phyloP scores from a whole-genome alignment of 2,113 vertebrate species.

The Porphyrio hochstetteri region DNA sequence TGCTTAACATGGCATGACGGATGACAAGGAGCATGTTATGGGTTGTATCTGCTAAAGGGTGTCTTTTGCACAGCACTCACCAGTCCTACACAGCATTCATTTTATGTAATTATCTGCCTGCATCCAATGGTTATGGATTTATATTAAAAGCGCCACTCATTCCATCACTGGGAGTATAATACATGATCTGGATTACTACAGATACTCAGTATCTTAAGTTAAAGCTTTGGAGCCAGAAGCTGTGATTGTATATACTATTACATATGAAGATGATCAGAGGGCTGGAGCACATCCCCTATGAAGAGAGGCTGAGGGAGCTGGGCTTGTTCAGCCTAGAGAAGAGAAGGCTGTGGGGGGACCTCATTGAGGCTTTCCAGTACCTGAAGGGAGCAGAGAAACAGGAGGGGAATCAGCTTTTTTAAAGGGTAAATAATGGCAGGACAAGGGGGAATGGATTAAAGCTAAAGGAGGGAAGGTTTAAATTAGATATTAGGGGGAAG shows the following conservation, averaged over 20 bases:
- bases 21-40: neutral
- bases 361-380: no score
- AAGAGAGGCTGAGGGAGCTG: no score
- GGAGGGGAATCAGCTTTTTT: no score
- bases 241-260: neutral
- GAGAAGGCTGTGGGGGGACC: no score
- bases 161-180: neutral
- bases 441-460: no score
- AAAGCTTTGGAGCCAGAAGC: neutral
- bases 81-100: neutral
- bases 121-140: neutral
- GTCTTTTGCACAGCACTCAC: neutral
- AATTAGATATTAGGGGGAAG: no score
- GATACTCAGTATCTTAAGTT: neutral
- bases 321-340: no score
- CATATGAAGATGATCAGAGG: neutral
- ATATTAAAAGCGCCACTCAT: neutral
- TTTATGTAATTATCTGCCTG: neutral
- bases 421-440: no score
- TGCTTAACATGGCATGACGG: neutral
- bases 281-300: no score
- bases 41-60: neutral
- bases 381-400: no score
- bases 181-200: neutral
- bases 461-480: no score